Conservation (phyloP, 2,888 invertebrate genomes). For the Luffia ferchaultella region DNA sequence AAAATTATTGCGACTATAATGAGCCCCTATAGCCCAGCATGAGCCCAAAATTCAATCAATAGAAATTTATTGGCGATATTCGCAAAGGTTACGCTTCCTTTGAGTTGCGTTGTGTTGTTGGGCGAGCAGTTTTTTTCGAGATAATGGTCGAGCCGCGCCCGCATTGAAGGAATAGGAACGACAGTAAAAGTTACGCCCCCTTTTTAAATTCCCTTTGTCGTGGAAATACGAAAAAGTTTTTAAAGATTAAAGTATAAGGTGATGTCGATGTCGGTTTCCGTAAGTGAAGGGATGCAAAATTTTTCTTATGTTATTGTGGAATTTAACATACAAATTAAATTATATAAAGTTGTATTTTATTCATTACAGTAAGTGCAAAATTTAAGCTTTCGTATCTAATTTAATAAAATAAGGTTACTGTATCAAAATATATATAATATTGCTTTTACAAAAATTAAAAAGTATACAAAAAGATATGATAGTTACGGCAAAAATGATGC, state of each 20-base stretch:
- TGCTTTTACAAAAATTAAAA: too few relatives aligned
- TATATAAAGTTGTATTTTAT: too few relatives aligned
- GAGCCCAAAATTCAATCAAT: conserved; percentile 63
- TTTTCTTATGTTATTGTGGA: too few relatives aligned
- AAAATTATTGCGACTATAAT: conserved; percentile 53
- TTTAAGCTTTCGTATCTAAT: too few relatives aligned
- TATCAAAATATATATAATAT: too few relatives aligned
- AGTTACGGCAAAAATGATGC: too few relatives aligned
- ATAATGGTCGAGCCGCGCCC: conserved; percentile 50
- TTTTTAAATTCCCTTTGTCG: conserved; percentile 51
- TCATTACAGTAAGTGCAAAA: too few relatives aligned
- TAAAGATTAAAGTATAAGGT: conserved; percentile 55
- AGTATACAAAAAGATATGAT: too few relatives aligned
- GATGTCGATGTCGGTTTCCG: conserved; percentile 23
- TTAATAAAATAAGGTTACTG: too few relatives aligned
- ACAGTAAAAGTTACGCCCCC: conserved; percentile 60
- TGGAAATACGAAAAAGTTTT: conserved; percentile 47
- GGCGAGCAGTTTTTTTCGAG: conserved; percentile 23
- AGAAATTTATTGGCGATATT: conserved; percentile 62
- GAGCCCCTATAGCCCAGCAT: conserved; percentile 62
- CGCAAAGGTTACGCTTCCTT: conserved; percentile 51
- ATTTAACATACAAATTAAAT: too few relatives aligned
- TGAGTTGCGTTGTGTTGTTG: conserved; percentile 5
- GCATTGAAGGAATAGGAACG: conserved; percentile 41
- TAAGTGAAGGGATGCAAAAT: background rate